Conservation (phyloP, 1,140 invertebrate species). For the Zaprionus inermis region DNA sequence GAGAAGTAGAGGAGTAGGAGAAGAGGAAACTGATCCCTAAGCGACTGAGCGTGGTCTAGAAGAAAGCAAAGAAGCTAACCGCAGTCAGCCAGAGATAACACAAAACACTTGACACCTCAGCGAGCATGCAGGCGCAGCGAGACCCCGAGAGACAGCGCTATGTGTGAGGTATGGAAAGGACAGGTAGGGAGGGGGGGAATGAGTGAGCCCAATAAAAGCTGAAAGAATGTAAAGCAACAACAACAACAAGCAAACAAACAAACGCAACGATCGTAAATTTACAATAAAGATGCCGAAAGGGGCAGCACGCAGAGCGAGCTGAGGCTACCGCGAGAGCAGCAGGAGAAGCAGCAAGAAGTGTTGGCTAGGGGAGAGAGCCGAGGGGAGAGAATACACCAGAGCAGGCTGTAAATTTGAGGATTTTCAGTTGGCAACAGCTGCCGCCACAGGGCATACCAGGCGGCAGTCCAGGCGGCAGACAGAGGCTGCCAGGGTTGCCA, state of each 20-base stretch:
- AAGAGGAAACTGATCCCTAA: not conserved
- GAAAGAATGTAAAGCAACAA: slow-evolving; percentile 17
- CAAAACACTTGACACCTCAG: slow-evolving; percentile 75
- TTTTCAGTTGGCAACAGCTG: slow-evolving; percentile 76
- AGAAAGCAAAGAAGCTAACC: slow-evolving; percentile 63
- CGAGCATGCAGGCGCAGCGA: slow-evolving; percentile 23
- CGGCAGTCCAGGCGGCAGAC: not conserved
- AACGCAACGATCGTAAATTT: slow-evolving; percentile 72
- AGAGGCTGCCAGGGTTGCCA: too few relatives aligned
- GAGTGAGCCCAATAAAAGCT: slow-evolving; percentile 56
- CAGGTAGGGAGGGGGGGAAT: not conserved
- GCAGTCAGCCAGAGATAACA: slow-evolving; percentile 61
- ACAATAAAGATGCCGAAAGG: slow-evolving; percentile 38
- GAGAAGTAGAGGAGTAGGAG: not conserved
- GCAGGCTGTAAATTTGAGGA: slow-evolving; percentile 71
- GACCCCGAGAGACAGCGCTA: slow-evolving; percentile 9
- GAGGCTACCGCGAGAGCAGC: slow-evolving; percentile 17
- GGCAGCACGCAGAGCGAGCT: not conserved
- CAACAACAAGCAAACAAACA: slow-evolving; percentile 42
- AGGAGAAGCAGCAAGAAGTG: too few relatives aligned
- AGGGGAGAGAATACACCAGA: slow-evolving; percentile 22
- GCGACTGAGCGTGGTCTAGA: slow-evolving; percentile 35
- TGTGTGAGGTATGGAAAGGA: slow-evolving; percentile 21
- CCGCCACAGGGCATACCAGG: slow-evolving; percentile 11
- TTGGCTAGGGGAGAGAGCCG: too few relatives aligned